Evolutionary conservation across 2,888 invertebrate genomes (phyloP).

Genomic region (Epiblema foenella): DNA sequence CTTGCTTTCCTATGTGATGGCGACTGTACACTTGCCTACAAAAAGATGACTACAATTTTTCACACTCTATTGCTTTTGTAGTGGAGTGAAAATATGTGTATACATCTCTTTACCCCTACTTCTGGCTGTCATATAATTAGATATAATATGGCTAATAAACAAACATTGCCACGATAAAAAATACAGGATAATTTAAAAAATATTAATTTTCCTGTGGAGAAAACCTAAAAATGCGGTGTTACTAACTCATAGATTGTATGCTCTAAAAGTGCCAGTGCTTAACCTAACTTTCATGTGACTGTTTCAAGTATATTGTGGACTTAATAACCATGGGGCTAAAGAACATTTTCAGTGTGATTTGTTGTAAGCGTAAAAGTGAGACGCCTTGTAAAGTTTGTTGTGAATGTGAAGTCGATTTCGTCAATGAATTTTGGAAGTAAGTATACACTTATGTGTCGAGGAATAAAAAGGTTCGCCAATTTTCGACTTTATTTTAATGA

Average conservation of each 20-base stretch:
- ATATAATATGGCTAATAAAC: no score
- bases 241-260: not conserved
- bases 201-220: not conserved
- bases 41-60: no score
- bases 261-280: not conserved
- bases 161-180: no score
- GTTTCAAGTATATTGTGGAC: constrained; percentile 20
- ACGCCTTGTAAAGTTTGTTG: constrained; percentile 24
- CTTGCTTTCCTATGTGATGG: no score
- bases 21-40: no score
- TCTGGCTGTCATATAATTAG: no score
- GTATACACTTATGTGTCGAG: constrained; percentile 1
- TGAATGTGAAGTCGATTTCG: constrained; percentile 23
- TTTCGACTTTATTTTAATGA: no score
- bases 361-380: constrained; percentile 31
- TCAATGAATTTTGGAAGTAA: constrained; percentile 35
- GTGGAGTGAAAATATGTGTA: no score
- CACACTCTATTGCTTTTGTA: no score
- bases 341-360: constrained; percentile 39
- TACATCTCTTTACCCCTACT: no score
- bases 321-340: constrained; percentile 41
- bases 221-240: not conserved
- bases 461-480: no score
- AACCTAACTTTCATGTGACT: not conserved
- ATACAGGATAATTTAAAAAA: not conserved